phyloP scores from a whole-genome alignment of 2,888 invertebrate species.

The Sarcophaga carnaria region DNA sequence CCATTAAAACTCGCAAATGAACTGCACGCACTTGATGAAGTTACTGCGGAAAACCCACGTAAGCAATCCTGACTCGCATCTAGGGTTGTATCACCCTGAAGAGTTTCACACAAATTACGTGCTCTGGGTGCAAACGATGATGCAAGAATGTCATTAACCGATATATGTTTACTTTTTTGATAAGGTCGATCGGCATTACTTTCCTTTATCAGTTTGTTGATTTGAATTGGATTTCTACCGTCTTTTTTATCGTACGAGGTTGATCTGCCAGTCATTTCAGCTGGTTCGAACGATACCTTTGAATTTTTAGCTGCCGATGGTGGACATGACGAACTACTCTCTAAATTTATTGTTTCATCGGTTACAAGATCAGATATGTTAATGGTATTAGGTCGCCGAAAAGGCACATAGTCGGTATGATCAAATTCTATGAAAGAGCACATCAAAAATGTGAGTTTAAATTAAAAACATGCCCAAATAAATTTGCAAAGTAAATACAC shows the following conservation, averaged over 20 bases:
- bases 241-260: slow-evolving; percentile 74
- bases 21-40: slow-evolving; percentile 32
- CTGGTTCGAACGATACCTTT: slow-evolving; percentile 79
- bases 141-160: slow-evolving; percentile 80
- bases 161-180: slow-evolving; percentile 62
- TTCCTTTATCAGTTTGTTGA: background rate
- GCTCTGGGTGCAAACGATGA: slow-evolving; percentile 78
- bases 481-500: no score
- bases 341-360: slow-evolving; percentile 79
- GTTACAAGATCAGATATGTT: slow-evolving; percentile 79
- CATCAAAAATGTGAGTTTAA: no score
- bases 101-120: slow-evolving; percentile 74
- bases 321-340: slow-evolving; percentile 71
- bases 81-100: slow-evolving; percentile 59
- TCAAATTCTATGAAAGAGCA: slow-evolving; percentile 56
- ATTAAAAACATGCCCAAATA: no score
- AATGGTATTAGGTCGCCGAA: slow-evolving; percentile 72
- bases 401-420: slow-evolving; percentile 72
- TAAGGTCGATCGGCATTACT: background rate
- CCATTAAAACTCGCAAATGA: slow-evolving; percentile 68
- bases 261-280: slow-evolving; percentile 80
- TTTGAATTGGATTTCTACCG: slow-evolving; percentile 42
- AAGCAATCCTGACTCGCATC: slow-evolving; percentile 14
- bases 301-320: slow-evolving; percentile 69
- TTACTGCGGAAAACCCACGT: background rate